Base-by-base conservation (phyloP, 2,888 invertebrate genomes). In the Ennomos quercinarius region DNA sequence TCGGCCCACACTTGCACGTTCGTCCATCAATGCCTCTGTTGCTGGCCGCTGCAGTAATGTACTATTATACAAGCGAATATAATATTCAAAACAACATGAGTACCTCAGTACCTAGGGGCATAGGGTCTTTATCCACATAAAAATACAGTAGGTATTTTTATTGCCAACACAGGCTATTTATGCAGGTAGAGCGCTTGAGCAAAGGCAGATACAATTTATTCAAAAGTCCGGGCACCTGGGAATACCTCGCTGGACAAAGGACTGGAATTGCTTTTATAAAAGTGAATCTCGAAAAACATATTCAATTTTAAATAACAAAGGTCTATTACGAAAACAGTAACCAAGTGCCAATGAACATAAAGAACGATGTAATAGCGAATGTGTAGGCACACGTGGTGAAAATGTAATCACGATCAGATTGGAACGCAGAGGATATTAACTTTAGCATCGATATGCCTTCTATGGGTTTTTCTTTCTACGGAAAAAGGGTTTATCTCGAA, bases 241-340 rank as follows among this genome's bases (percentile, higher is more conserved):
- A 74, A 77, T 70, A 70, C 61, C 61, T 53, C 48, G 46, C 74
- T 70, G 77, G 78, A 77, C 80, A 78, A 81, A 75, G 76, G 76
- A 47, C 72, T 73, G 61, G 73, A 77, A 81, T 78, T 80, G 72
- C 77, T 73, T 78, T 79, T 78, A 77, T 70, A 71, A 73, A 67
- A 69, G 62, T 63, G 71, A 77, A 77, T 73, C 73, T 72, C 68
- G 64, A 67, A 72, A 69, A 71, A 64, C 61, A 61, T 71, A 73
- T 74, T 74, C 63, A 76, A 72, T 75, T 64, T 74, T 71, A 63
- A 65, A 70, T 66, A 60, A 66, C 64, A 64, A 54, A 63, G 52
- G 58, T 58, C 63, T 52, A 56, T 66, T 49, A 58, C 57, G 60
- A 61, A 66, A 68, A 62, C 39, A 47, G 54, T 64, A 59, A 47